Conservation (phyloP, 2,113 vertebrate genomes). For the Cryptomyrus ogoouensis region DNA sequence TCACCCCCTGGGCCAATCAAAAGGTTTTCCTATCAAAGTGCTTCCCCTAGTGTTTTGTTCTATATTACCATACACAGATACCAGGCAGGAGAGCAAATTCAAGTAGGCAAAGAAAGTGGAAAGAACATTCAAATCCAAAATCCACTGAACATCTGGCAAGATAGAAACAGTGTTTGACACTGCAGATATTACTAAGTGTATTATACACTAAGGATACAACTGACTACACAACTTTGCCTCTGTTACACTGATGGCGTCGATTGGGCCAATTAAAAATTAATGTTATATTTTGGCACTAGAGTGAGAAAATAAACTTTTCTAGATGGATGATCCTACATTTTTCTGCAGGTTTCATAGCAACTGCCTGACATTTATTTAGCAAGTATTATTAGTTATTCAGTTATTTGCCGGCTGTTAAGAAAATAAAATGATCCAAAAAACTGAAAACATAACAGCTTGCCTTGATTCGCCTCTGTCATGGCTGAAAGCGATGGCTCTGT, state of each 20-base stretch:
- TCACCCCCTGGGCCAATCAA: neutral
- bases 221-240: neutral
- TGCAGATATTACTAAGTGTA: neutral
- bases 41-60: neutral
- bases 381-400: neutral
- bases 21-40: neutral
- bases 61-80: neutral
- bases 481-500: slow-evolving; percentile 62
- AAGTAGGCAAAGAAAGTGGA: neutral
- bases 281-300: neutral
- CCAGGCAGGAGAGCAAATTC: neutral
- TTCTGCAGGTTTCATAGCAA: neutral
- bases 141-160: neutral
- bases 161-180: neutral
- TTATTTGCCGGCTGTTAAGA: neutral
- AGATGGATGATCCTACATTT: neutral
- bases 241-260: neutral
- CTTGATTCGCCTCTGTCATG: slow-evolving; percentile 70
- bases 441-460: slow-evolving; percentile 51
- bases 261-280: neutral
- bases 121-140: neutral
- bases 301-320: too few relatives aligned
- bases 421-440: neutral
- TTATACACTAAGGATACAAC: neutral
- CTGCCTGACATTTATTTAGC: neutral